Evolutionary conservation across 23 tunicate species (phyloP), one percentile per base, ranked within the genome.

Genomic region (Diplosoma virens): DNA sequence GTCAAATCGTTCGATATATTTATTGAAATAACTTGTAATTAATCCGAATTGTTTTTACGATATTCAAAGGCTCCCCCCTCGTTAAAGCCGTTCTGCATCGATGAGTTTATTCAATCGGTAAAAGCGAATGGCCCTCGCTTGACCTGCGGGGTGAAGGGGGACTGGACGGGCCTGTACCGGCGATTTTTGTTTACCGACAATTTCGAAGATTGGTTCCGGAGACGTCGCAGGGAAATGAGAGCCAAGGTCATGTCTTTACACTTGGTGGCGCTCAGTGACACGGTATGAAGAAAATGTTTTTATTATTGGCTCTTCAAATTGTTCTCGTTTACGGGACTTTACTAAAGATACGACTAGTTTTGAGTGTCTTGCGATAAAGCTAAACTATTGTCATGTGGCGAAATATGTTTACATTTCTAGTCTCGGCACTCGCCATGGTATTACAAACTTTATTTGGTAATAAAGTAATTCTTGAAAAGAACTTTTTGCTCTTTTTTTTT

Each of bases 41-140:
- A n/a, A n/a, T n/a, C n/a, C n/a, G n/a, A n/a, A n/a, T n/a, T n/a
- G n/a, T n/a, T n/a, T n/a, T n/a, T n/a, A n/a, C n/a, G n/a, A n/a
- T n/a, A n/a, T n/a, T n/a, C n/a, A 20, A 64, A 88, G 78, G 96
- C 89, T 11, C 96, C 96, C 1, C 96, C 96, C 1, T 46, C 80
- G 1, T 61, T 89, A 14, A 83, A 84, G 37, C 85, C 89, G 34
- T 89, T 89, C 33, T 71, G 81, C 4, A 77, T 78, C 0, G 84
- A 89, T 14, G 85, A 89, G 0, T 89, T 89, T 37, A 0, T 83
- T 26, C 81, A 75, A 41, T 81, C 84, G 25, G 85, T 89, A 4
- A 85, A 89, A 28, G 60, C 34, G 47, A 81, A 78, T 47, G 96
- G 96, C 0, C 96, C 96, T 0, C 89, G 84, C 47, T 54, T 89